Evolutionary conservation across 2,888 invertebrate species (phyloP).

Genomic region (Ophioninae sp.): DNA sequence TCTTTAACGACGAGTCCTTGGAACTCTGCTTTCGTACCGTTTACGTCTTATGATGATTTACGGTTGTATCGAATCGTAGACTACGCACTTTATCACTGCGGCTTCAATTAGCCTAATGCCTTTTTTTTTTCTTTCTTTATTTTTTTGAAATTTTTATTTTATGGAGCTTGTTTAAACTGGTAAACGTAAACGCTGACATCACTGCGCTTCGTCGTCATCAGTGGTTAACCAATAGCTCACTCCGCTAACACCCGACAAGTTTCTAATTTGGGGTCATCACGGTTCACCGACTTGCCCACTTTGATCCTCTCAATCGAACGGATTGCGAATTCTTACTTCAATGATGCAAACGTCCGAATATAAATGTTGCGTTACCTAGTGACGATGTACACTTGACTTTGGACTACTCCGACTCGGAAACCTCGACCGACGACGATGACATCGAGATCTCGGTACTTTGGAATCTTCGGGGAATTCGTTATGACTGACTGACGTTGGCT

Average conservation of each 20-base stretch:
- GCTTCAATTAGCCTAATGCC: background rate
- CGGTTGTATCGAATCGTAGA: conserved; percentile 39
- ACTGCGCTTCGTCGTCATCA: background rate
- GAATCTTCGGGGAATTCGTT: background rate
- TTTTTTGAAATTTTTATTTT: background rate
- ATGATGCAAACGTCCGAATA: conserved; percentile 21
- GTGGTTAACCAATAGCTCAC: conserved; percentile 5
- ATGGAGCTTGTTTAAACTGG: background rate
- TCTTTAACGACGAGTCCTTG: conserved; percentile 32
- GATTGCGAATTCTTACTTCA: conserved; percentile 19
- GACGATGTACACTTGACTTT: background rate
- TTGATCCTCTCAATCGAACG: conserved; percentile 29
- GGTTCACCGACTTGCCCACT: conserved; percentile 21
- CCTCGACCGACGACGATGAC: background rate
- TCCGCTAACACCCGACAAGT: no score
- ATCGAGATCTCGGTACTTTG: background rate
- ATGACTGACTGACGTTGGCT: background rate
- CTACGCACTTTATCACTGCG: background rate
- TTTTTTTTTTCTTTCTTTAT: no score
- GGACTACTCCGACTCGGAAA: background rate
- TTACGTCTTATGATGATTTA: conserved; percentile 50
- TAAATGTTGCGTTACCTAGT: background rate
- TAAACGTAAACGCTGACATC: conserved; percentile 9
- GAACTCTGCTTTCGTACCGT: conserved; percentile 3
- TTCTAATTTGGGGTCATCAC: background rate